Evolutionary conservation across 2,888 invertebrate species (phyloP).

Genomic region (Acrobasis consociella): DNA sequence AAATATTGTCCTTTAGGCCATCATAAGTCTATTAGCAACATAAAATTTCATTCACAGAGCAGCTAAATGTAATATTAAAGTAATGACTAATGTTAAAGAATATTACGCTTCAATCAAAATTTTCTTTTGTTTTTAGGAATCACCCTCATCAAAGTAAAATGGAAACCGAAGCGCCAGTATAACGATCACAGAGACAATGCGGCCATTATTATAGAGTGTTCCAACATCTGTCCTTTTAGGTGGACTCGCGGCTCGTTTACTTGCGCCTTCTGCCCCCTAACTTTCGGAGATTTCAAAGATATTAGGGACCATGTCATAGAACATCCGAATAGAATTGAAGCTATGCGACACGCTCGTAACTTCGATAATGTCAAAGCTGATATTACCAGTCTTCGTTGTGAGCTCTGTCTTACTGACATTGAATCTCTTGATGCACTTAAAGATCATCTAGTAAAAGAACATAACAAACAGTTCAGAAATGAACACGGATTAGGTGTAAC

Average conservation of each 20-base stretch:
- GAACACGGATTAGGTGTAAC: constrained; percentile 59
- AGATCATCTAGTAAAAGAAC: constrained; percentile 56
- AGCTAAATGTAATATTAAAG: not conserved
- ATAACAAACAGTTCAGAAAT: constrained; percentile 54
- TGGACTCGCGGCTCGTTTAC: constrained; percentile 65
- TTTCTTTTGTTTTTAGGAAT: constrained; percentile 73
- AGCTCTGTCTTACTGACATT: constrained; percentile 50
- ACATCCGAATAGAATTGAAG: constrained; percentile 57
- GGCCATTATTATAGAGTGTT: constrained; percentile 64
- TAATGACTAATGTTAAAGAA: not conserved
- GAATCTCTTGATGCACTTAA: constrained; percentile 51
- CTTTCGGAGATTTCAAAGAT: constrained; percentile 59
- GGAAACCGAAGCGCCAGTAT: constrained; percentile 67
- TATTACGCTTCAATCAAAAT: constrained; percentile 47
- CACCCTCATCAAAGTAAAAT: constrained; percentile 53
- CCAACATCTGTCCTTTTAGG: constrained; percentile 70
- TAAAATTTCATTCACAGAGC: not conserved
- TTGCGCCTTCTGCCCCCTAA: constrained; percentile 62
- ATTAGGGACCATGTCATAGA: constrained; percentile 53
- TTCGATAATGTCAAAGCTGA: constrained; percentile 63
- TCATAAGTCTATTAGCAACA: not conserved
- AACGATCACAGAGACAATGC: constrained; percentile 74
- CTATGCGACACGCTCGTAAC: constrained; percentile 48
- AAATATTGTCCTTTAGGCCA: too few relatives aligned
- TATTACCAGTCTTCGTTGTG: constrained; percentile 59